Evolutionary conservation across 2,888 invertebrate species (phyloP).

Genomic region (Dyspetes luteomarginatus): DNA sequence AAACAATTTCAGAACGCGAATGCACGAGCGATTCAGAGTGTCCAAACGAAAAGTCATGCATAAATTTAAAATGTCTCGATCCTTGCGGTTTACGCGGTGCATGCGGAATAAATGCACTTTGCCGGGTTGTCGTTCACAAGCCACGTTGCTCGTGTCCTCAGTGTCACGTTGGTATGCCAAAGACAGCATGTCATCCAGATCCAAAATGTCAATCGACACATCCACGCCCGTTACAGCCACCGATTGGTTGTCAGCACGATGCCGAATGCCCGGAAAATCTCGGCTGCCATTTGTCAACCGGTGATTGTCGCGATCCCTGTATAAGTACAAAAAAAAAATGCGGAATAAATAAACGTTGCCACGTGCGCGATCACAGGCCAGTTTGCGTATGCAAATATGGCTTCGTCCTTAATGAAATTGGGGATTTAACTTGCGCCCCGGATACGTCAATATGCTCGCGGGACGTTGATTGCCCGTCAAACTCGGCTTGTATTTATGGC

Average conservation of each 20-base stretch:
- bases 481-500: constrained; percentile 92
- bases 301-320: constrained; percentile 93
- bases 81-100: constrained; percentile 95
- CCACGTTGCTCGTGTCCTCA: constrained; percentile 95
- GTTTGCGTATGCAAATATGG: constrained; percentile 95
- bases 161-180: constrained; percentile 93
- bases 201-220: constrained; percentile 89
- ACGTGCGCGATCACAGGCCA: constrained; percentile 93
- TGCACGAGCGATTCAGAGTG: constrained; percentile 96
- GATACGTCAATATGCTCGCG: constrained; percentile 91
- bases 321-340: constrained; percentile 88
- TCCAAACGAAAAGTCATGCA: constrained; percentile 95
- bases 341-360: constrained; percentile 93
- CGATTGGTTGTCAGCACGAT: constrained; percentile 87
- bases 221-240: constrained; percentile 85
- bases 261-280: constrained; percentile 90
- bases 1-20: constrained; percentile 88
- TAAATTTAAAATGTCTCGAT: constrained; percentile 95
- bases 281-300: constrained; percentile 89
- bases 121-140: constrained; percentile 92
- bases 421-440: constrained; percentile 94
- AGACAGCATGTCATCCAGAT: constrained; percentile 91
- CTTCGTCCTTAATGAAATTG: constrained; percentile 93
- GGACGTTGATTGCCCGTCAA: constrained; percentile 93
- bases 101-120: constrained; percentile 95